Evolutionary conservation across 2,113 vertebrate genomes (phyloP).

Genomic region (Menidia beryllina): DNA sequence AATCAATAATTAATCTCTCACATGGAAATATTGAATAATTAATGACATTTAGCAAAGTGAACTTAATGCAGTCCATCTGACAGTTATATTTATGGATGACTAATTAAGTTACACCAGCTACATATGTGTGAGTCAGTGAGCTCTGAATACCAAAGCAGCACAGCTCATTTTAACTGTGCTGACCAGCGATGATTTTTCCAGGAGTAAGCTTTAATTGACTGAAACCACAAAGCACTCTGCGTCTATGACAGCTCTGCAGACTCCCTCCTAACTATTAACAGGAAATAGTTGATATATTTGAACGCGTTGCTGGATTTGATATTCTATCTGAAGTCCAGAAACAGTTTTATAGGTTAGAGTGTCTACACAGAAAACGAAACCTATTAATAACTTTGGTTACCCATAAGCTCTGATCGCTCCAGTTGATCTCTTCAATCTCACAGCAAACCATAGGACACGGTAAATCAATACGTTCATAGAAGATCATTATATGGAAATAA

Average conservation of each 20-base stretch:
- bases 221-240: no score
- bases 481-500: not conserved
- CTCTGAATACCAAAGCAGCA: no score
- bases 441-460: not conserved
- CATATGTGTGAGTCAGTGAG: no score
- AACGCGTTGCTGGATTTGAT: not conserved
- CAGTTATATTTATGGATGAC: slow-evolving; percentile 34
- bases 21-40: slow-evolving; percentile 58
- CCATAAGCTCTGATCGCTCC: no score
- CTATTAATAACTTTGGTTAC: not conserved
- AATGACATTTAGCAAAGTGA: slow-evolving; percentile 32
- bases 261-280: not conserved
- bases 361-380: not conserved
- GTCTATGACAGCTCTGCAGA: not conserved
- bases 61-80: slow-evolving; percentile 50
- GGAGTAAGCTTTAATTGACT: not conserved
- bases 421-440: not conserved
- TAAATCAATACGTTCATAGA: not conserved
- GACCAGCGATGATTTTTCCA: not conserved
- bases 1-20: slow-evolving; percentile 61
- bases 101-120: slow-evolving; percentile 43
- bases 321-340: not conserved
- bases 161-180: slow-evolving; percentile 8
- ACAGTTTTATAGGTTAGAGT: not conserved
- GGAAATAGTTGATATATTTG: not conserved